These are phyloP conservation scores for Pagetopsis macropterus DNA, from an alignment of 2,797 vertebrate species.

Conservation along the genomic window DNA sequence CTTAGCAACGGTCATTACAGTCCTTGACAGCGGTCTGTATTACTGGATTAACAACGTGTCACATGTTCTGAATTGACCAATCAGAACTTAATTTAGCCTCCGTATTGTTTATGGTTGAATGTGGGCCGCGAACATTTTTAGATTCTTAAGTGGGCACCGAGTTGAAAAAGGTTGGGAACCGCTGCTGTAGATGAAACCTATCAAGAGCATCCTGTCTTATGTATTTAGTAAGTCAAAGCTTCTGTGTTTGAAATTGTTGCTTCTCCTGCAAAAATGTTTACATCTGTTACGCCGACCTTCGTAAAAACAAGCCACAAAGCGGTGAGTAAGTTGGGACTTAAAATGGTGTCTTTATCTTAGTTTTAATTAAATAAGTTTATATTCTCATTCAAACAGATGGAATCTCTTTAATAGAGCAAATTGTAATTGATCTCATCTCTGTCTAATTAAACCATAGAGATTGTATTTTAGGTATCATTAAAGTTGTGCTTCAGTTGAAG, in stretches of 20 bases:
- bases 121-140: too few species aligned
- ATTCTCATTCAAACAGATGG: neutral
- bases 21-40: too few species aligned
- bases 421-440: neutral
- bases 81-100: too few species aligned
- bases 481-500: neutral
- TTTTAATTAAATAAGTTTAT: neutral
- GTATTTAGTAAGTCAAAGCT: neutral
- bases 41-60: too few species aligned
- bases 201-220: neutral
- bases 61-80: too few species aligned
- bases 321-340: neutral
- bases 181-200: neutral
- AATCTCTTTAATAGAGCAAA: neutral
- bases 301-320: neutral
- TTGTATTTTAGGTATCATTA: constrained; percentile 1
- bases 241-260: neutral
- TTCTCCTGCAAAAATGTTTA: too few species aligned
- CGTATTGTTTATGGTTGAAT: too few species aligned
- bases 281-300: neutral
- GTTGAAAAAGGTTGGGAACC: too few species aligned
- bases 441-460: neutral
- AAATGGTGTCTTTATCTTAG: neutral
- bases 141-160: too few species aligned
- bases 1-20: too few species aligned